These are phyloP conservation scores for Microcebus tavaratra DNA, from an alignment of 2,113 vertebrate genomes.

Conservation along the genomic window DNA sequence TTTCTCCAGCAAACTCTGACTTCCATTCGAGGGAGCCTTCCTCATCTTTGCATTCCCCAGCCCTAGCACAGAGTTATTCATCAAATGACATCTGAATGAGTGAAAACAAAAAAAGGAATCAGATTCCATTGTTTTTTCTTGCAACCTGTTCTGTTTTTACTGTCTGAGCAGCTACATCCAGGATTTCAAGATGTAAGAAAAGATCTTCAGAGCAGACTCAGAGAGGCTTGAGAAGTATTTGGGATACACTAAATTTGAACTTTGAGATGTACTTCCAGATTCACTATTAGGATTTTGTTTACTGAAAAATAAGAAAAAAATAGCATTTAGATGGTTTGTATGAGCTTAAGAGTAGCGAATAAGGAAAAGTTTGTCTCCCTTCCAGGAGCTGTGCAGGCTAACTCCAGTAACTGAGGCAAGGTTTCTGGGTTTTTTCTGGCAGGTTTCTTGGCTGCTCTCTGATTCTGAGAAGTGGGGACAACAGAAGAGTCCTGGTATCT, in stretches of 20 bases:
- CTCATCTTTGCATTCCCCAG: background rate
- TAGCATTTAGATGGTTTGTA: background rate
- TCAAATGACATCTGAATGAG: background rate
- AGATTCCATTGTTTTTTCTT: background rate
- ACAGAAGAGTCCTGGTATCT: background rate
- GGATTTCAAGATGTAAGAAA: background rate
- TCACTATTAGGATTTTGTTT: background rate
- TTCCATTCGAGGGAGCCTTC: background rate
- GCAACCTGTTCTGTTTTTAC: background rate
- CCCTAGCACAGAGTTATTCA: background rate
- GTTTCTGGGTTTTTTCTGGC: background rate
- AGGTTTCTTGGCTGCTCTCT: background rate
- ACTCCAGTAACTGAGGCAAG: no score
- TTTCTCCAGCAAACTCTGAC: background rate
- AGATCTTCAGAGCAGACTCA: background rate
- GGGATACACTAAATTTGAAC: background rate
- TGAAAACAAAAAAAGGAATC: background rate
- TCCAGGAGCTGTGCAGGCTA: background rate
- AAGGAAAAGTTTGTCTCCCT: no score
- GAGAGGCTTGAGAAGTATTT: background rate
- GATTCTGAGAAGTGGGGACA: background rate
- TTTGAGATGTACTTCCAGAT: background rate
- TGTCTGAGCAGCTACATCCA: background rate
- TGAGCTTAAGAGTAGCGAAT: background rate
- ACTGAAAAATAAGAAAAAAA: background rate